Conservation (phyloP, 2,888 invertebrate genomes). For the Caenorhabditis sinica region DNA sequence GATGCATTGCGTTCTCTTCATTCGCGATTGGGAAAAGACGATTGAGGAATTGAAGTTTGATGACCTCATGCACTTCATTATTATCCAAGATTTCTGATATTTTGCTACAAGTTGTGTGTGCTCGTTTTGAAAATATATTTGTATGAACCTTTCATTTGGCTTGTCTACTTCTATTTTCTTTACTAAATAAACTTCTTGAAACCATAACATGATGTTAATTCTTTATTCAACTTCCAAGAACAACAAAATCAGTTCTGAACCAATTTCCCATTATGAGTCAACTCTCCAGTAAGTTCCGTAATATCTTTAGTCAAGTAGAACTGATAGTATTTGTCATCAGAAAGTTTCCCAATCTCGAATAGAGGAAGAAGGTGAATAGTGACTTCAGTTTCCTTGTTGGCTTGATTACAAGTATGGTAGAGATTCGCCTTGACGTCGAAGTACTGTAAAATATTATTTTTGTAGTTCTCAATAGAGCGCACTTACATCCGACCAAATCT, state of each 20-base stretch:
- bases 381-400: background rate
- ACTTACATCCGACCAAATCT: slow-evolving; percentile 14
- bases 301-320: background rate
- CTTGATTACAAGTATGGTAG: background rate
- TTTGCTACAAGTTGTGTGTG: too few species aligned
- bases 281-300: background rate
- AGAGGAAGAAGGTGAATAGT: background rate
- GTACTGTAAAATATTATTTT: background rate
- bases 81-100: too few species aligned
- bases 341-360: background rate
- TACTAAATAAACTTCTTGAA: too few species aligned
- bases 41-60: too few species aligned
- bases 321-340: background rate
- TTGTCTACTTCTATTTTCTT: too few species aligned
- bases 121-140: too few species aligned
- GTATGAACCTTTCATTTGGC: too few species aligned
- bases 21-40: too few species aligned
- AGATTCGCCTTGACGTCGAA: slow-evolving; percentile 3
- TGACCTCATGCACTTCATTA: too few species aligned
- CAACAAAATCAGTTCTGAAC: background rate
- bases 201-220: too few species aligned
- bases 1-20: background rate
- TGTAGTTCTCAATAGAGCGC: background rate
- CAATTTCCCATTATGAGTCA: background rate
- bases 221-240: too few species aligned